Evolutionary conservation across 2,888 invertebrate species (phyloP).

Genomic region (Synergus itoensis): DNA sequence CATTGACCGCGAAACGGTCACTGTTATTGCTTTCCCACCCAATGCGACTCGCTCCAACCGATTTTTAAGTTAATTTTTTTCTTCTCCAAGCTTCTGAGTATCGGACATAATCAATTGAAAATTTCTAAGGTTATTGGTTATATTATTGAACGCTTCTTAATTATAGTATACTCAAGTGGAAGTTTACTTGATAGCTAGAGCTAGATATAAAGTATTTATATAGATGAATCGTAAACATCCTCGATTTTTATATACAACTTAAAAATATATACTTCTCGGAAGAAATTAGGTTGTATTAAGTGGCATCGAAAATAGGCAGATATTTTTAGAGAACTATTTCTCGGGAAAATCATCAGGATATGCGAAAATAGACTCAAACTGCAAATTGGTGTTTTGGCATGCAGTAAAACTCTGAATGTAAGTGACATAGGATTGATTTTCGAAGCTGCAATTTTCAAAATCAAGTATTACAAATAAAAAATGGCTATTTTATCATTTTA

Average conservation of each 20-base stretch:
- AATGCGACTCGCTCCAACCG: background rate
- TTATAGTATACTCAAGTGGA: conserved; percentile 42
- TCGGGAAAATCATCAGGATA: background rate
- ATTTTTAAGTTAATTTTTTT: background rate
- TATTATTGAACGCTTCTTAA: conserved; percentile 41
- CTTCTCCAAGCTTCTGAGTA: background rate
- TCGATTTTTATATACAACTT: background rate
- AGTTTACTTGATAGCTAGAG: conserved; percentile 45
- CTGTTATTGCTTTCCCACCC: background rate
- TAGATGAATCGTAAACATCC: background rate
- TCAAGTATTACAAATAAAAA: background rate
- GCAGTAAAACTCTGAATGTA: background rate
- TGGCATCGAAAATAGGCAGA: background rate
- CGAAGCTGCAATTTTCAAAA: background rate
- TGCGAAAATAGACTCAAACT: background rate
- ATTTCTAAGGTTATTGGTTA: no score
- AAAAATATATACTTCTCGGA: background rate
- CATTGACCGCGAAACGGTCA: conserved; percentile 20
- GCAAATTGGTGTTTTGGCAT: background rate
- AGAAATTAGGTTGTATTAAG: background rate
- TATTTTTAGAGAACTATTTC: background rate
- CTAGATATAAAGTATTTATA: background rate
- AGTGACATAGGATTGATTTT: background rate
- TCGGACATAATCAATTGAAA: no score
- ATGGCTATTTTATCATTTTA: background rate